These are phyloP conservation scores for Rhombomys opimus DNA, from an alignment of 2,113 vertebrate genomes.

Conservation along the genomic window DNA sequence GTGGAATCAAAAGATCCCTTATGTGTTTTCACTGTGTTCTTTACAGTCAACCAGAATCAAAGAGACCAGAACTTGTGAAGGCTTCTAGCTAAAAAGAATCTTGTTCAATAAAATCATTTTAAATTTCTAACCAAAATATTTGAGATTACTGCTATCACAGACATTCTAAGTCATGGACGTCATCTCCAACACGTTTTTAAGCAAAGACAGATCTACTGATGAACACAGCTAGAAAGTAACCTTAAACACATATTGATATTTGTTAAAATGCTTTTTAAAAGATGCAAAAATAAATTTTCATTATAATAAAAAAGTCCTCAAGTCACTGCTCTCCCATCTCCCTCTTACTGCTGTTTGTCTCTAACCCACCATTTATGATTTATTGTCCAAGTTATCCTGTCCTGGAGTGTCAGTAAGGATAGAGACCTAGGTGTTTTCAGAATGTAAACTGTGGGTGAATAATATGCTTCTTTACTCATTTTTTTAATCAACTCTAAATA, in stretches of 20 bases:
- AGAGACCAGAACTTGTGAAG: not conserved
- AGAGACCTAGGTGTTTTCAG: not conserved
- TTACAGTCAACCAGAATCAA: not conserved
- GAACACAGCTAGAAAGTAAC: not conserved
- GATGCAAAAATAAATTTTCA: not conserved
- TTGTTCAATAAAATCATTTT: not conserved
- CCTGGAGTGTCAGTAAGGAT: not conserved
- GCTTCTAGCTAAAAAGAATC: not conserved
- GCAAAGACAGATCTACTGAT: not conserved
- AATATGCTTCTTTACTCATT: conserved; percentile 31
- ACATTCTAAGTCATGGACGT: not conserved
- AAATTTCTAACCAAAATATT: not conserved
- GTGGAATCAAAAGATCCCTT: too few relatives aligned
- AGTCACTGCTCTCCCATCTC: too few relatives aligned
- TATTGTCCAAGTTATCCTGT: not conserved
- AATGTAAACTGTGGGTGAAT: not conserved
- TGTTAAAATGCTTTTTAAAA: not conserved
- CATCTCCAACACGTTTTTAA: not conserved
- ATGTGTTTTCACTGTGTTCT: not conserved
- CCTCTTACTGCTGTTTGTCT: not conserved
- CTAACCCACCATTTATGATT: rapidly evolving
- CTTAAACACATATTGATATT: not conserved
- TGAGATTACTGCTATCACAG: not conserved
- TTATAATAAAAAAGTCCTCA: not conserved
- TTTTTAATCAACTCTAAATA: not conserved